A percentile compares a stretch with the other conserved stretches of the same genome.
These are phyloP conservation scores for Athalia rosae DNA, from an alignment of 2,888 invertebrate genomes.

Conservation along the genomic window DNA sequence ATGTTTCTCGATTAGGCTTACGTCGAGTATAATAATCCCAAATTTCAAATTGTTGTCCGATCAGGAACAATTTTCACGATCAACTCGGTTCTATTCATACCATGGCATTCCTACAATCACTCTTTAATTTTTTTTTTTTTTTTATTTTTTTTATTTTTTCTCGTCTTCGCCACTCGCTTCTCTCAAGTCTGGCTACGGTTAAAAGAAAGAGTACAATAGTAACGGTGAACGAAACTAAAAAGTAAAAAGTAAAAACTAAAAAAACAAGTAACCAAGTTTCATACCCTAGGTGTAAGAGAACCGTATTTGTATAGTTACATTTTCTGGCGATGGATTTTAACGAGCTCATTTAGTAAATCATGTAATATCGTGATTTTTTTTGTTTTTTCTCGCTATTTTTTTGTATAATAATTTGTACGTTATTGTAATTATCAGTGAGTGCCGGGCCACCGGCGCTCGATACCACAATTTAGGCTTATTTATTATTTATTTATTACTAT, in stretches of 20 bases:
- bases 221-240: too few species aligned
- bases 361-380: neutral
- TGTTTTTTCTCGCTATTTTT: neutral
- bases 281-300: neutral
- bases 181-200: neutral
- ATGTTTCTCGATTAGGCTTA: neutral
- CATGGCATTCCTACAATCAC: neutral
- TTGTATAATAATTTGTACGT: neutral
- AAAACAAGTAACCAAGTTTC: too few species aligned
- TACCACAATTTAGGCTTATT: neutral
- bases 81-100: slow-evolving; percentile 1
- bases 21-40: neutral
- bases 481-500: slow-evolving; percentile 44
- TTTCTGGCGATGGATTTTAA: slow-evolving; percentile 11
- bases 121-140: neutral
- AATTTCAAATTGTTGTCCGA: neutral
- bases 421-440: too few species aligned
- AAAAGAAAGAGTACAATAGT: too few species aligned
- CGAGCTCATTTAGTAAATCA: neutral
- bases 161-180: neutral
- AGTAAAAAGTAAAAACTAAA: too few species aligned
- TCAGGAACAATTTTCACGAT: neutral
- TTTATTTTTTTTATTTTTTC: neutral
- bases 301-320: slow-evolving; percentile 6
- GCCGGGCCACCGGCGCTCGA: too few species aligned